Conservation (phyloP, 2,888 invertebrate genomes). For the Halictus ligatus region DNA sequence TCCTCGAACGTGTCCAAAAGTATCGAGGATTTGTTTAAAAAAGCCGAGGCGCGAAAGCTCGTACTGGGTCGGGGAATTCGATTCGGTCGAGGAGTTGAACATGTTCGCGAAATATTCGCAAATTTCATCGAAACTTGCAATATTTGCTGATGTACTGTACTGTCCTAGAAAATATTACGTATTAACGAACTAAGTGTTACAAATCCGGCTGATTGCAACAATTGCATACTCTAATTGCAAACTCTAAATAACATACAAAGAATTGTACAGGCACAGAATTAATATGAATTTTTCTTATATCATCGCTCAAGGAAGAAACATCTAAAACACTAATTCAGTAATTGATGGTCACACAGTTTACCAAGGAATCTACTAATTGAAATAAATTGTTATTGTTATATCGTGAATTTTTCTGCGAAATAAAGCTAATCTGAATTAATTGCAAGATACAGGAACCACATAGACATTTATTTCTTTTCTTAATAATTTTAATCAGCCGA, state of each 20-base stretch:
- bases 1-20: conserved; percentile 26
- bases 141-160: neutral
- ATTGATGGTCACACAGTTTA: too few species aligned
- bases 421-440: too few species aligned
- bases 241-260: neutral
- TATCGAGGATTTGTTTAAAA: conserved; percentile 36
- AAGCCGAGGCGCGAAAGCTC: neutral
- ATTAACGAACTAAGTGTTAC: neutral
- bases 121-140: neutral
- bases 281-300: neutral
- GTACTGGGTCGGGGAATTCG: conserved; percentile 4
- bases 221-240: too few species aligned
- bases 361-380: too few species aligned
- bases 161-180: neutral
- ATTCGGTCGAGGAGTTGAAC: neutral
- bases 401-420: too few species aligned
- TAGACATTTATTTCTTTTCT: too few species aligned
- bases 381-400: neutral
- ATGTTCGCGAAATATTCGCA: neutral
- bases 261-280: neutral
- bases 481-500: too few species aligned
- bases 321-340: too few species aligned
- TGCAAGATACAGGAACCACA: too few species aligned
- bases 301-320: too few species aligned
- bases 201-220: neutral